Conservation (phyloP, 2,113 vertebrate species). For the Prolemur simus region DNA sequence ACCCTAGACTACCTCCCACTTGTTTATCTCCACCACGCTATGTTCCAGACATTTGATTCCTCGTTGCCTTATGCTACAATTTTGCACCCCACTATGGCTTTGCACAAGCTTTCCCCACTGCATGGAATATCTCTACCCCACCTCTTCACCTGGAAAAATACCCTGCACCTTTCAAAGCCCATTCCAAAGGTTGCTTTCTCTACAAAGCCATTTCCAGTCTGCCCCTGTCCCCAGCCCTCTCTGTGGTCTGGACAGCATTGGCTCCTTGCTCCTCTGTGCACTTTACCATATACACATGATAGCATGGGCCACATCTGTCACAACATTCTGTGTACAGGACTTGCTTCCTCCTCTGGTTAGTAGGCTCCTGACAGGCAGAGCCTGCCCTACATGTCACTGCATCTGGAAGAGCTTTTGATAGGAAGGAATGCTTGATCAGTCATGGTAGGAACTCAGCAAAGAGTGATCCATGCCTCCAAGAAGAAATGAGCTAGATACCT, state of each 20-base stretch:
- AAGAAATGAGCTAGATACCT: background rate
- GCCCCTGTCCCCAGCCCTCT: background rate
- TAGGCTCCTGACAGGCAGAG: background rate
- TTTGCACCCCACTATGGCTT: background rate
- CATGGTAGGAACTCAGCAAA: background rate
- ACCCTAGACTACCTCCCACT: background rate
- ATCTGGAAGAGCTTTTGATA: background rate
- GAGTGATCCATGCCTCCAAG: background rate
- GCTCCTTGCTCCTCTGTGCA: background rate
- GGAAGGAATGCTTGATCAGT: background rate
- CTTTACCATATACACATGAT: background rate
- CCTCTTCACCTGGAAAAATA: background rate
- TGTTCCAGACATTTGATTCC: accelerated
- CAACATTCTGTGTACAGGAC: background rate
- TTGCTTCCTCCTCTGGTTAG: background rate
- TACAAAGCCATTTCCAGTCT: background rate
- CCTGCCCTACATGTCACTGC: background rate
- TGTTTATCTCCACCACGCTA: background rate
- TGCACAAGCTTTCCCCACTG: background rate
- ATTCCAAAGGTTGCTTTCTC: background rate
- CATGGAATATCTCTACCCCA: background rate
- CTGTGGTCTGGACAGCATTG: background rate
- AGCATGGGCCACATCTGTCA: background rate
- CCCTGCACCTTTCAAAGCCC: background rate
- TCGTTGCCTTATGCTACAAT: accelerated